Evolutionary conservation across 1,140 invertebrate species (phyloP).

Genomic region (Vanessa tameamea): DNA sequence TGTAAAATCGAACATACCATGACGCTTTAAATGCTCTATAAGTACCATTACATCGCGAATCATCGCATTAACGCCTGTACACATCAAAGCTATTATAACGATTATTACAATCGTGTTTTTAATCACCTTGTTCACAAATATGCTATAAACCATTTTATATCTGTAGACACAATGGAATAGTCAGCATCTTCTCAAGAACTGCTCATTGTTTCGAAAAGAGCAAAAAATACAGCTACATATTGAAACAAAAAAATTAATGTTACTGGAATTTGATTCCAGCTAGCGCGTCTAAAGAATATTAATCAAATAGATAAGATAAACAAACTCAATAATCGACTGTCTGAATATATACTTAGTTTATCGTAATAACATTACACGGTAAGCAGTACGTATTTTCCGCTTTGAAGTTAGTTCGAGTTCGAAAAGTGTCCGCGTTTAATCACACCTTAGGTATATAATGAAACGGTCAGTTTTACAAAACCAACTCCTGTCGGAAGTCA

Average conservation of each 20-base stretch:
- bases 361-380: neutral
- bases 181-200: neutral
- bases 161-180: neutral
- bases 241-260: neutral
- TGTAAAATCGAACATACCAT: no score
- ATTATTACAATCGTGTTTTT: neutral
- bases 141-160: neutral
- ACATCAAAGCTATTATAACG: no score
- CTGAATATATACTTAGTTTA: neutral
- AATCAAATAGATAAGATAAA: constrained; percentile 17
- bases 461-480: no score
- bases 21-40: no score
- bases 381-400: no score
- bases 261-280: neutral
- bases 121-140: neutral
- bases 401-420: no score
- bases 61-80: no score
- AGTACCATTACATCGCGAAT: no score
- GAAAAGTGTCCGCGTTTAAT: no score
- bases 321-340: neutral
- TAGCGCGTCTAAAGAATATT: neutral
- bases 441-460: no score
- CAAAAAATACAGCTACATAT: neutral
- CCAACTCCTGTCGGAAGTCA: no score
- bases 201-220: neutral